These are phyloP conservation scores for Empis livida DNA, from an alignment of 2,888 invertebrate genomes.

Conservation along the genomic window DNA sequence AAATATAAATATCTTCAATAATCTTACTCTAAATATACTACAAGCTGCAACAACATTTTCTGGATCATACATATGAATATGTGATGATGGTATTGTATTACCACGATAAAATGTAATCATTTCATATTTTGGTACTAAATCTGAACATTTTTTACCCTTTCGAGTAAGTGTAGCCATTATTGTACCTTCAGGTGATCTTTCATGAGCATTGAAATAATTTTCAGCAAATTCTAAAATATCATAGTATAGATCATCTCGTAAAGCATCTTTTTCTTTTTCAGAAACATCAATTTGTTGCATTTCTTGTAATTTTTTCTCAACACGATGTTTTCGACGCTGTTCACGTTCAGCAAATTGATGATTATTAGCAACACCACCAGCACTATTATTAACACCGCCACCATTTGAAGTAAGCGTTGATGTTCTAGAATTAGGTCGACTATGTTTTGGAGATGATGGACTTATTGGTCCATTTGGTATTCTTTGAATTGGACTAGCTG, in stretches of 20 bases:
- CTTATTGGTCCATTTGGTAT: constrained; percentile 20
- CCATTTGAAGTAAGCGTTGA: constrained; percentile 32
- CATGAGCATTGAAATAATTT: constrained; percentile 81
- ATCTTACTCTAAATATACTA: constrained; percentile 71
- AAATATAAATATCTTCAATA: background rate
- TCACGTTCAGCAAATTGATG: constrained; percentile 50
- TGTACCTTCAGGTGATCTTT: constrained; percentile 72
- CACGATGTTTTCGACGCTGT: constrained; percentile 68
- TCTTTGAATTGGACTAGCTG: constrained; percentile 21
- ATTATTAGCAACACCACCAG: background rate
- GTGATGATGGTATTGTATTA: constrained; percentile 80
- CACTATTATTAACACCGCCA: constrained; percentile 19
- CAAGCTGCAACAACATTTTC: constrained; percentile 85
- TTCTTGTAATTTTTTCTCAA: constrained; percentile 75
- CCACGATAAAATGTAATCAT: constrained; percentile 85
- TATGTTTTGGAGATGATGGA: constrained; percentile 38
- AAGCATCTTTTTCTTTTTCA: constrained; percentile 30
- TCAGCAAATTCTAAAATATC: constrained; percentile 91
- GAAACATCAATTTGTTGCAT: constrained; percentile 44
- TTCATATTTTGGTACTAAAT: constrained; percentile 77
- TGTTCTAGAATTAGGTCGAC: constrained; percentile 39
- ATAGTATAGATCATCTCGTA: constrained; percentile 48
- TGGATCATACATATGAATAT: constrained; percentile 89
- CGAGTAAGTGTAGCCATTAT: constrained; percentile 75
- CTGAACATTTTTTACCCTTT: constrained; percentile 60